Conservation (phyloP, 2,797 vertebrate species). For the Spinus pinus region DNA sequence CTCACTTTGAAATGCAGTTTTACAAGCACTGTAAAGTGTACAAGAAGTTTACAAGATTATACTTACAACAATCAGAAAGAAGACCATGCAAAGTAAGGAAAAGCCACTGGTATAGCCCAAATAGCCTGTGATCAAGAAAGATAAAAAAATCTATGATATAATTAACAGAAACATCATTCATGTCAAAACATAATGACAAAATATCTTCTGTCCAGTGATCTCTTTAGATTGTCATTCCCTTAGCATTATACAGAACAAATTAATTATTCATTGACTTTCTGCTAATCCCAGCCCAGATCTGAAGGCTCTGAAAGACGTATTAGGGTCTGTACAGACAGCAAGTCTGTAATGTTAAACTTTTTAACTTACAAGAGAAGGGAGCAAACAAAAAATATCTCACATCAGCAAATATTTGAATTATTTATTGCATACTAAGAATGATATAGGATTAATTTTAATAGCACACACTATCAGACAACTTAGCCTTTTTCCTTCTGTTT, state of each 20-base stretch:
- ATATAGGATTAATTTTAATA: not conserved
- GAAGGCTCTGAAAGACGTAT: not conserved
- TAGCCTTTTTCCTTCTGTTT: not conserved
- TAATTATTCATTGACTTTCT: not conserved
- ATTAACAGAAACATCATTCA: not conserved
- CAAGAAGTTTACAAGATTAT: not conserved
- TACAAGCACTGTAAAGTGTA: not conserved
- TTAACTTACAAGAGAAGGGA: not conserved
- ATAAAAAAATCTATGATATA: not conserved
- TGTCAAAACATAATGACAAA: not conserved
- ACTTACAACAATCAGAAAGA: slow-evolving; percentile 97
- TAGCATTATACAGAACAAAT: not conserved
- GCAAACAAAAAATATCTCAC: not conserved
- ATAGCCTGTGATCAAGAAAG: slow-evolving; percentile 82
- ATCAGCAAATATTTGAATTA: not conserved
- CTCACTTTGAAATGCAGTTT: not conserved
- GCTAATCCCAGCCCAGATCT: not conserved
- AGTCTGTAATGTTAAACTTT: not conserved
- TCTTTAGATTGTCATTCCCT: not conserved
- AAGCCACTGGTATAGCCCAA: slow-evolving; percentile 97
- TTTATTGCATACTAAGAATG: not conserved
- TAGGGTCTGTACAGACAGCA: not conserved
- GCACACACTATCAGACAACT: not conserved
- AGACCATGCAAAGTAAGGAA: slow-evolving; percentile 96
- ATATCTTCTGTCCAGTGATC: not conserved